Percentiles rank a stretch among this genome's conserved stretches.
Evolutionary conservation across 2,888 invertebrate species (phyloP).

Genomic region (Rosalia funebris): DNA sequence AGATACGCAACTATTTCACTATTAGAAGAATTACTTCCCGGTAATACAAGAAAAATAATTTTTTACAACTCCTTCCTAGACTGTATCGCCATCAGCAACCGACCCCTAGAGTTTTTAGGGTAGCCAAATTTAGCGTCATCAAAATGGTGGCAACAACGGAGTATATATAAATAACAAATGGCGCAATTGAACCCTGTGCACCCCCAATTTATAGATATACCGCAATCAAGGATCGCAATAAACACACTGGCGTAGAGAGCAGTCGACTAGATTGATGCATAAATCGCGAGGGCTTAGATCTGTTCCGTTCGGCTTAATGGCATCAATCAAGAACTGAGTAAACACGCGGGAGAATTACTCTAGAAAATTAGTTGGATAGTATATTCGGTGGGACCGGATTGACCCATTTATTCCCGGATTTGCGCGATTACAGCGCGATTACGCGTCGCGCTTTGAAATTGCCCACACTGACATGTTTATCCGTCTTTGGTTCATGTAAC

Average conservation of each 20-base stretch:
- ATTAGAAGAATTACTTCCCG: too few species aligned
- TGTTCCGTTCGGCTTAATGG: neutral
- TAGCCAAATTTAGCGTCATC: too few species aligned
- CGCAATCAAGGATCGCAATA: conserved; percentile 12
- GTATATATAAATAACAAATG: neutral
- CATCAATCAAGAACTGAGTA: conserved; percentile 21
- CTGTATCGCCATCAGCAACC: too few species aligned
- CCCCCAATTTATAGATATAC: neutral
- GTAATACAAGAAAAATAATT: too few species aligned
- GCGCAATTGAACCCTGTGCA: conserved; percentile 7
- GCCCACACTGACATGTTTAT: neutral
- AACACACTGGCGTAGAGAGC: conserved; percentile 14
- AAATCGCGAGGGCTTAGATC: conserved; percentile 7
- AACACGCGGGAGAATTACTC: conserved; percentile 12
- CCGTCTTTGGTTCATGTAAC: too few species aligned
- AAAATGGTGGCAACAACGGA: neutral
- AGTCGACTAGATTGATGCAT: conserved; percentile 22
- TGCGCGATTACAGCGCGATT: conserved; percentile 1
- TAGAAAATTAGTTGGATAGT: conserved; percentile 12
- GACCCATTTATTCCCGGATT: conserved; percentile 1
- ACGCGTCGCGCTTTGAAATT: neutral
- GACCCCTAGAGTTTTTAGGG: too few species aligned
- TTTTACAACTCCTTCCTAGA: too few species aligned
- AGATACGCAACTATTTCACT: too few species aligned
- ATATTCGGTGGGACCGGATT: conserved; percentile 3